Base-by-base conservation (phyloP, 2,113 vertebrate genomes). In the Pristiophorus japonicus region DNA sequence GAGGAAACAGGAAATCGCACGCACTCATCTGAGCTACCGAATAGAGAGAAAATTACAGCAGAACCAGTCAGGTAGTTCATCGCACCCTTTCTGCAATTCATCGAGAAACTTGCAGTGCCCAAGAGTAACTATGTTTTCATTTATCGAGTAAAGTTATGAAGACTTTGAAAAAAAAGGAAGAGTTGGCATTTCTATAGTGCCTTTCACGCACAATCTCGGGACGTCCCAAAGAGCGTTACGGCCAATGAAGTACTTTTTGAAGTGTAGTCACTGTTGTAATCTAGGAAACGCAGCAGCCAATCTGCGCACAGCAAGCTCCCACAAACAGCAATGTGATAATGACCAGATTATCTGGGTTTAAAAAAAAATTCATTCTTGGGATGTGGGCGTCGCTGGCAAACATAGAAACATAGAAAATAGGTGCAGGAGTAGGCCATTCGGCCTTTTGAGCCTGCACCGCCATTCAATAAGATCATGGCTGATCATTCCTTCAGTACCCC, bases 51-150 rank as follows among this genome's bases (percentile, higher is more conserved):
- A 45, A 96, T 78, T 65, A 96, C 96, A 42, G 95, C 95, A 95
- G 95, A 96, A 65, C 94, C 90, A 96, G 59, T 92, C 96, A 96
- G 96, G 96, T 97, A 95, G 55, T 94, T 45, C 95, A 8, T 4
- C 92, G 18, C 12, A 81, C 75, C 16, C 42, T 96, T 47, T 95
- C 51, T 38, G 10, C 59, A 59, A 59, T 90, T 42, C 27, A 62
- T 16, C 0, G 16, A 38, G 30, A 63, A 38, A 0, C 59, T 8
- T 22, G 62, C 62, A 65, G 59, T 6, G 27, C 1, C 1, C 47
- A 51, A 10, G 16, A 90, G 3, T 62, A 63, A 7, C 51, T 47
- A 51, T 38, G 8, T 81, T 81, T 63, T 5, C 59, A 92, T 6
- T 22, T 18, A n/a, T 92, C 62, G 16, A n/a, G 18, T 8, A 63